Conservation (phyloP, 2,113 vertebrate species). For the Phalacrocorax aristotelis region DNA sequence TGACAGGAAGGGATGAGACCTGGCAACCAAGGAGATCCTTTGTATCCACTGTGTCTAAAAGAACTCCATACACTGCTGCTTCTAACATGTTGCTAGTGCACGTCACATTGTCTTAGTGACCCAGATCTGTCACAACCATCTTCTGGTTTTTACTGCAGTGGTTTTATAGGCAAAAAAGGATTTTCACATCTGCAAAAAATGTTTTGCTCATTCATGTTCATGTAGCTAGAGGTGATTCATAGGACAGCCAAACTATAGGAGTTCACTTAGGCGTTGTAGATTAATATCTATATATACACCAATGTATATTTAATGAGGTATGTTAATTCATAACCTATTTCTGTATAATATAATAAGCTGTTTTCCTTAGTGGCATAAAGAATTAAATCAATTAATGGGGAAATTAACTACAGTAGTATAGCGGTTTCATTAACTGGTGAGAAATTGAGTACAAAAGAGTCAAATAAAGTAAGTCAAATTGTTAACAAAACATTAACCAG, state of each 20-base stretch:
- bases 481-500: neutral
- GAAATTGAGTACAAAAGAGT: neutral
- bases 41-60: neutral
- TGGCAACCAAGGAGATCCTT: neutral
- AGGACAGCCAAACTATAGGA: neutral
- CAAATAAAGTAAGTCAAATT: neutral
- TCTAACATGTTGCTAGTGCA: neutral
- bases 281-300: neutral
- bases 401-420: neutral
- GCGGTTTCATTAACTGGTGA: neutral
- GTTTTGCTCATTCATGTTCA: neutral
- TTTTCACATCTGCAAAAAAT: slow-evolving; percentile 2
- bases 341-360: neutral
- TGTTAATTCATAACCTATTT: neutral
- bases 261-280: neutral
- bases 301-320: neutral
- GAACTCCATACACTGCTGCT: neutral
- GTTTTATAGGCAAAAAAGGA: neutral
- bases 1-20: neutral
- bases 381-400: neutral
- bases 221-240: neutral
- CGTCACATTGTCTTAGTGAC: slow-evolving; percentile 29
- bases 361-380: neutral
- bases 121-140: slow-evolving; percentile 30
- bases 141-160: neutral